Conservation (phyloP, 2,113 vertebrate genomes). For the Etheostoma spectabile region DNA sequence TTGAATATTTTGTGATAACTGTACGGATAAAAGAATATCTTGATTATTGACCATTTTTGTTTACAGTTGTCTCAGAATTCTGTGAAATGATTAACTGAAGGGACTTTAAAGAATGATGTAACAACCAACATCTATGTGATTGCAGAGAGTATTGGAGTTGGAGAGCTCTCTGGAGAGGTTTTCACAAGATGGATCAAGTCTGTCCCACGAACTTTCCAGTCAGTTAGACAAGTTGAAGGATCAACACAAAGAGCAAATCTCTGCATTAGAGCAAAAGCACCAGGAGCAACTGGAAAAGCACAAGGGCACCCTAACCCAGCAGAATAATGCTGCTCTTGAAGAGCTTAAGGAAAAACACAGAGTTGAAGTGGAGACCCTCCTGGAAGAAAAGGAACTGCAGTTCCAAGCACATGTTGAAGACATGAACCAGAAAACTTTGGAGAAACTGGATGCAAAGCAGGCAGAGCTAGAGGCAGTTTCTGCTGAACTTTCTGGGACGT, state of each 20-base stretch:
- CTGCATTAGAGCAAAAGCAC: constrained; percentile 84
- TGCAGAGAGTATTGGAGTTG: constrained; percentile 94
- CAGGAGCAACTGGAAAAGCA: constrained; percentile 85
- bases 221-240: constrained; percentile 86
- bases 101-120: neutral
- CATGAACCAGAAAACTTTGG: constrained; percentile 93
- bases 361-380: constrained; percentile 80
- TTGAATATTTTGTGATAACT: neutral
- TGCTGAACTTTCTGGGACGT: constrained; percentile 87
- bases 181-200: constrained; percentile 80
- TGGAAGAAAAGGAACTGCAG: constrained; percentile 90
- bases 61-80: neutral
- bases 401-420: constrained; percentile 91
- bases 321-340: constrained; percentile 83
- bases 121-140: constrained; percentile 46
- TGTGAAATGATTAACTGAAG: neutral
- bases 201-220: constrained; percentile 80
- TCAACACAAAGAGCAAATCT: constrained; percentile 86
- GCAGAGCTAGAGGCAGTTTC: constrained; percentile 90
- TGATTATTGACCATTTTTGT: neutral
- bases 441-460: constrained; percentile 93
- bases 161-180: constrained; percentile 88
- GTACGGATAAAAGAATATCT: neutral
- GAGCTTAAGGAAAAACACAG: constrained; percentile 84
- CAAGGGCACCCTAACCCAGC: constrained; percentile 80